Evolutionary conservation across 1,140 invertebrate species (phyloP).

Genomic region (Globodera ellingtonae): DNA sequence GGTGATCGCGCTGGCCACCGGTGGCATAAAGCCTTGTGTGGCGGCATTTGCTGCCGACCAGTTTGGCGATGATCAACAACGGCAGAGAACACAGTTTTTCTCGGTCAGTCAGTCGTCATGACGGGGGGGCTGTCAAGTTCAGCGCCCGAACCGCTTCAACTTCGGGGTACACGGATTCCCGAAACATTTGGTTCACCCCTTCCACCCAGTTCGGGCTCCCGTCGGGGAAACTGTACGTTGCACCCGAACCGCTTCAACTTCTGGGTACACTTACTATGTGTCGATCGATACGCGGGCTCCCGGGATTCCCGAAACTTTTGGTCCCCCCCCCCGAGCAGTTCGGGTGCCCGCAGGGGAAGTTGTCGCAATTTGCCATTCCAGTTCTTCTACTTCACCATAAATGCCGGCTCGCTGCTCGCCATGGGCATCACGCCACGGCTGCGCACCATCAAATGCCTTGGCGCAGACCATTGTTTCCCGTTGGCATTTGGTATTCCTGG

Average conservation of each 20-base stretch:
- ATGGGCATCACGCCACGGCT: slow-evolving; percentile 67
- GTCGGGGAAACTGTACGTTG: no score
- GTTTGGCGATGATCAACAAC: slow-evolving; percentile 56
- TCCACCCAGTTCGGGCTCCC: no score
- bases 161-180: no score
- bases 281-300: no score
- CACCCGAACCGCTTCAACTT: no score
- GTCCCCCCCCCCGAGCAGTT: no score
- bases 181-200: no score
- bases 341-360: background rate
- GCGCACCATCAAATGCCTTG: slow-evolving; percentile 66
- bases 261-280: no score
- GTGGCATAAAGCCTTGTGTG: slow-evolving; percentile 96
- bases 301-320: no score
- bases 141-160: no score
- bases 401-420: slow-evolving; percentile 66
- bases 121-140: no score
- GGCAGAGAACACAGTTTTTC: slow-evolving; percentile 75
- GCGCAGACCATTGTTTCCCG: slow-evolving; percentile 66
- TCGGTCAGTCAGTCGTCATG: slow-evolving; percentile 67
- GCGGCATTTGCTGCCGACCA: slow-evolving; percentile 80
- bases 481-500: slow-evolving; percentile 56
- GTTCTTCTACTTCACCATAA: slow-evolving; percentile 67
- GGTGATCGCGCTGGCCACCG: slow-evolving; percentile 84
- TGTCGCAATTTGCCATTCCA: slow-evolving; percentile 37